Evolutionary conservation across 2,113 vertebrate genomes (phyloP).

Genomic region (Corvus cornix): DNA sequence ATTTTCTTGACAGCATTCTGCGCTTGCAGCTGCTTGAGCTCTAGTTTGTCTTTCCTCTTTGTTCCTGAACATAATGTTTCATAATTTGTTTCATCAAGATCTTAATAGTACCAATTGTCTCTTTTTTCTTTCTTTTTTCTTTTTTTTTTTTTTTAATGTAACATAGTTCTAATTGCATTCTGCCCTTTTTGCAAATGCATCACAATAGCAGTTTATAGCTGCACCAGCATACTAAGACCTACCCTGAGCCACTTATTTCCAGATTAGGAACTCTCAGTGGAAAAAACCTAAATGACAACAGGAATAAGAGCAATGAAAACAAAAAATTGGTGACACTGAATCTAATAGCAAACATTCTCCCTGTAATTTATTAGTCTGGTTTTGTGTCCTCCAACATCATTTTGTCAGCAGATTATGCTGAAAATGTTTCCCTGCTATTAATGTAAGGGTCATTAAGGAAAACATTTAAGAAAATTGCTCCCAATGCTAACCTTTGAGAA

Average conservation of each 20-base stretch:
- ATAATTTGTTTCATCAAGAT: neutral
- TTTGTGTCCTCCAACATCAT: neutral
- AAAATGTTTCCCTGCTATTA: conserved; percentile 15
- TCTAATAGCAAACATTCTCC: neutral
- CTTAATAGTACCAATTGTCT: neutral
- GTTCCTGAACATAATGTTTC: neutral
- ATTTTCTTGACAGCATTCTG: neutral
- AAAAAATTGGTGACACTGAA: neutral
- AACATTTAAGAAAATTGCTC: conserved; percentile 47
- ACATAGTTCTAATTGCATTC: neutral
- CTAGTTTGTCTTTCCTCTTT: neutral
- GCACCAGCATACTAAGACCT: neutral
- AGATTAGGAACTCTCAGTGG: neutral
- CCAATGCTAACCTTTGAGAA: conserved; percentile 3
- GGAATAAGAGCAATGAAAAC: neutral
- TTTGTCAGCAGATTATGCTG: conserved; percentile 1
- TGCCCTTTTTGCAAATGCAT: neutral
- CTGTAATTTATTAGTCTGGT: neutral
- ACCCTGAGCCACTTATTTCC: neutral
- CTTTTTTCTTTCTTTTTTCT: neutral
- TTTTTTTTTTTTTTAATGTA: neutral
- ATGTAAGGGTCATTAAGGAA: conserved; percentile 22
- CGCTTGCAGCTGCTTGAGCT: neutral
- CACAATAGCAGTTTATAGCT: neutral
- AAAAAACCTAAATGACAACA: neutral